These are phyloP conservation scores for Ichneumoninae sp. DNA, from an alignment of 2,888 invertebrate species.

Conservation along the genomic window DNA sequence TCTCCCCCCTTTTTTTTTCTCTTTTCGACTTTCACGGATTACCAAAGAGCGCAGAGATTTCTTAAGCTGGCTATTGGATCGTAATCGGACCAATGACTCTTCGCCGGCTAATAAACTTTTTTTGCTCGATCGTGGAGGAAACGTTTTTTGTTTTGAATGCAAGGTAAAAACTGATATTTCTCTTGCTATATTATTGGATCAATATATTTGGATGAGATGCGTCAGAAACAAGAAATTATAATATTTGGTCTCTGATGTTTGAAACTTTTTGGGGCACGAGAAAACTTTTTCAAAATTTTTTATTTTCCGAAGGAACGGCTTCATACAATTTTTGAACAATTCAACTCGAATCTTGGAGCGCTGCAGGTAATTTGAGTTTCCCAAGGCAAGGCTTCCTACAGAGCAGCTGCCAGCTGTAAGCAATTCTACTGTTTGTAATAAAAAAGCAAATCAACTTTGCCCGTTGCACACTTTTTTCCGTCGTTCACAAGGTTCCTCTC, in stretches of 20 bases:
- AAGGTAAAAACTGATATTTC: too few relatives aligned
- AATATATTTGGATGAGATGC: too few relatives aligned
- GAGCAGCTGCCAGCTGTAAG: neutral
- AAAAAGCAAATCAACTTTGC: neutral
- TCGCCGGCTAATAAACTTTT: neutral
- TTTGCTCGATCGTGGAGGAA: neutral
- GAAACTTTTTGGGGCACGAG: neutral
- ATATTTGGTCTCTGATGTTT: neutral
- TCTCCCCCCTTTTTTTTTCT: neutral
- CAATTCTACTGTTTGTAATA: neutral
- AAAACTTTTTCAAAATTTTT: neutral
- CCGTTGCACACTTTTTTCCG: neutral
- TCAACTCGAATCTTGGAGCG: neutral
- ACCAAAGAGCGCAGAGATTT: neutral
- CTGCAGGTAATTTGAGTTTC: neutral
- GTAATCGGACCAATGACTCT: neutral
- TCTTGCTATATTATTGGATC: too few relatives aligned
- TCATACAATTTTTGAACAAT: neutral
- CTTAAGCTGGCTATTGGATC: neutral
- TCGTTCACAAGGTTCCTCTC: neutral
- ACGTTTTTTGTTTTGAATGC: too few relatives aligned
- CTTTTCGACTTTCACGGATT: neutral
- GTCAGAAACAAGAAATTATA: neutral
- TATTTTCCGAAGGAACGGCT: neutral
- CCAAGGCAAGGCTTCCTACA: neutral